Conservation (phyloP, 2,797 vertebrate species). For the Aplochiton taeniatus region DNA sequence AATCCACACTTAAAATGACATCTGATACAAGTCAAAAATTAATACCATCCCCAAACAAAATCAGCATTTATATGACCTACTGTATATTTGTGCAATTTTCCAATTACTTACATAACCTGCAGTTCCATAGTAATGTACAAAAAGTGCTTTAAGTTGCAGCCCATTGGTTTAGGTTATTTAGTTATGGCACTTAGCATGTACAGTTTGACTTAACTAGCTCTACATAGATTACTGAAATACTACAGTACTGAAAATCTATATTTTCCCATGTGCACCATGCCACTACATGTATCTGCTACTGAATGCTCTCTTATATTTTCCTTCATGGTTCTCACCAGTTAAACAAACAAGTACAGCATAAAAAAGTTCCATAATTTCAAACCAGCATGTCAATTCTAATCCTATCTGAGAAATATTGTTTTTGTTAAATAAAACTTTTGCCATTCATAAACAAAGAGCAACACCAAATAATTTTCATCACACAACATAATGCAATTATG, state of each 20-base stretch:
- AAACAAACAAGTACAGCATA: constrained; percentile 26
- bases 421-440: not conserved
- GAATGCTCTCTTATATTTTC: constrained; percentile 35
- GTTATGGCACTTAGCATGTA: constrained; percentile 40
- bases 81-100: constrained; percentile 19
- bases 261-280: constrained; percentile 53
- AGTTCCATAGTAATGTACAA: constrained; percentile 8
- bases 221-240: constrained; percentile 1
- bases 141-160: constrained; percentile 45
- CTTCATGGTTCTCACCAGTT: constrained; percentile 13
- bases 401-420: not conserved
- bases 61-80: constrained; percentile 14
- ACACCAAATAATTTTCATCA: not conserved
- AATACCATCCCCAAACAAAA: constrained; percentile 11
- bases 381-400: not conserved
- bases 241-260: constrained; percentile 2
- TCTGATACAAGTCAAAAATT: constrained; percentile 52
- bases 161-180: constrained; percentile 23
- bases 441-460: constrained; percentile 25
- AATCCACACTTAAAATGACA: constrained; percentile 55
- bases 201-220: constrained; percentile 15
- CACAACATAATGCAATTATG: constrained; percentile 28
- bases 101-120: not conserved
- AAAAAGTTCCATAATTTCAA: constrained; percentile 32
- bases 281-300: constrained; percentile 48